Conservation (phyloP, 2,113 vertebrate species). For the Baryphthengus martii region DNA sequence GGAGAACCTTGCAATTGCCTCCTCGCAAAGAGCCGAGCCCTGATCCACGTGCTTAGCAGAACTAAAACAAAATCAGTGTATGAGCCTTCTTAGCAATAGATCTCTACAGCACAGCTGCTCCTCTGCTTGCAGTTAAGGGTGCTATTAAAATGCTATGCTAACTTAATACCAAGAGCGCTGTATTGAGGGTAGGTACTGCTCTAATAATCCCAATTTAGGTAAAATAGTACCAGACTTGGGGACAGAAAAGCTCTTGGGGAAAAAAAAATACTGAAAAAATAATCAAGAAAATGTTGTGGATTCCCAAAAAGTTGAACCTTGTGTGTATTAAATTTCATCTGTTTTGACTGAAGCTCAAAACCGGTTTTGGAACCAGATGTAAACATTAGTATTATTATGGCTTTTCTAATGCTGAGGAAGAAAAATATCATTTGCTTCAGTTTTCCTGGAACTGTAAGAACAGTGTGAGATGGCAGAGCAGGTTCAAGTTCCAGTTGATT, state of each 20-base stretch:
- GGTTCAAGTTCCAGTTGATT: constrained; percentile 19
- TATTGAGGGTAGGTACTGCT: background rate
- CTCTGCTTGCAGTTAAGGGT: background rate
- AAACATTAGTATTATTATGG: constrained; percentile 17
- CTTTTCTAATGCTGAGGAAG: constrained; percentile 44
- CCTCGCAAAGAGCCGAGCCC: background rate
- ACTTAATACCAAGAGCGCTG: background rate
- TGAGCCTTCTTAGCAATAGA: background rate
- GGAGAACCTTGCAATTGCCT: background rate
- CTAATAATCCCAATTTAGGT: background rate
- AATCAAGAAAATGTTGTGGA: background rate
- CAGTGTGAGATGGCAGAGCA: constrained; percentile 11
- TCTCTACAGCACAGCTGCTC: background rate
- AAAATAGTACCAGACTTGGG: background rate
- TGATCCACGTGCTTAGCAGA: background rate
- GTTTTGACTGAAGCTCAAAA: constrained; percentile 38
- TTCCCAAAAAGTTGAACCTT: background rate
- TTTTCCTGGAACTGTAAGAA: constrained; percentile 45
- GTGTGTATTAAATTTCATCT: constrained; percentile 31
- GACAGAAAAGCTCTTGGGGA: background rate
- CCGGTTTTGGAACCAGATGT: constrained; percentile 39
- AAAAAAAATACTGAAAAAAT: background rate
- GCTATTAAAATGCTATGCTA: background rate
- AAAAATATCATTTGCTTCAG: background rate
- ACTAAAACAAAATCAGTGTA: background rate